A percentile compares a stretch with the other conserved stretches of the same genome.
These are phyloP conservation scores for Micronycteris hirsuta DNA, from an alignment of 2,113 vertebrate species.

Conservation along the genomic window DNA sequence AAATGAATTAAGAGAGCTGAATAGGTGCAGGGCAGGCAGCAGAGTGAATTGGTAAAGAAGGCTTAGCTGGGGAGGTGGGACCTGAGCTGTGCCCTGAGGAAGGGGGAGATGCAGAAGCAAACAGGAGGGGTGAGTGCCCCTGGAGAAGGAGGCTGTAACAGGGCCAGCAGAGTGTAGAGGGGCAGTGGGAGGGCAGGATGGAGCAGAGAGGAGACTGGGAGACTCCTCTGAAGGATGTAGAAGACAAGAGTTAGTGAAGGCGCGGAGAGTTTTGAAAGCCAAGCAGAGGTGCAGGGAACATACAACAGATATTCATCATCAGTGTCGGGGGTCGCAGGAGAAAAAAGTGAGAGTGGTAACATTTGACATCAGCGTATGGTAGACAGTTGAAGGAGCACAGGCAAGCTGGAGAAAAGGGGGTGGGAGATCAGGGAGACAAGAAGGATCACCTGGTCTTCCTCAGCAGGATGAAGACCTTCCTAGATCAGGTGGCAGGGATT, in stretches of 20 bases:
- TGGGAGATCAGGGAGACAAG: background rate
- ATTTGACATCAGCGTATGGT: no score
- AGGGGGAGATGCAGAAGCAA: background rate
- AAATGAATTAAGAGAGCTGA: background rate
- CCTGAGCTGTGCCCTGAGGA: background rate
- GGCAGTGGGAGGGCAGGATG: background rate
- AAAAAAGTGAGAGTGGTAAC: background rate
- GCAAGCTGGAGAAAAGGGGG: background rate
- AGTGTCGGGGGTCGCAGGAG: background rate
- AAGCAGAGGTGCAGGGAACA: background rate
- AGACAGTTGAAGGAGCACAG: background rate
- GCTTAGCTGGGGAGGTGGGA: background rate
- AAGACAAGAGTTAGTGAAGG: background rate
- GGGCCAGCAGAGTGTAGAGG: background rate
- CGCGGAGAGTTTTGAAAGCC: background rate
- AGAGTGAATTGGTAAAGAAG: background rate
- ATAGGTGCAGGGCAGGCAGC: background rate
- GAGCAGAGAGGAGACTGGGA: no score
- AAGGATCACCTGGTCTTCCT: no score
- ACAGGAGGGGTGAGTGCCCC: background rate
- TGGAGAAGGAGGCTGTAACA: background rate
- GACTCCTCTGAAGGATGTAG: background rate
- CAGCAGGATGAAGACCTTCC: background rate
- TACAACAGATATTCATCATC: background rate
- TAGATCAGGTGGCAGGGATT: background rate